Evolutionary conservation across 2,113 vertebrate genomes (phyloP), one percentile per base, ranked within the genome.

Genomic region (Clarias batrachus): DNA sequence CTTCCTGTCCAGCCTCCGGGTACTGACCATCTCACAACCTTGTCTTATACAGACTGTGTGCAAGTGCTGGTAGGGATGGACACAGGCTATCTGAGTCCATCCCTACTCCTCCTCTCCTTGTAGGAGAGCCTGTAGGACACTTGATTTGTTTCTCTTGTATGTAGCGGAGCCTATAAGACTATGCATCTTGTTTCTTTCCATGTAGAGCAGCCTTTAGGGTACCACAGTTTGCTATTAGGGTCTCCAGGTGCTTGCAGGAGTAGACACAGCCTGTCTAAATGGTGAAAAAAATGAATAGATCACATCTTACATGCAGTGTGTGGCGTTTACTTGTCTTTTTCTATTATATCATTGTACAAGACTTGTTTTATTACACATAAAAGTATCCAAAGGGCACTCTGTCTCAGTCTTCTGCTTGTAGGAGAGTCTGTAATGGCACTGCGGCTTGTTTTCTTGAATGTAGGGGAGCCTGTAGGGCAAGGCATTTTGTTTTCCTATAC

Each of bases 1-100:
- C 76, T 82, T 11, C 66, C 76, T n/a, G 7, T 84, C 37, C 89
- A 74, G 59, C 81, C 74, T 60, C 82, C 87, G 81, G 86, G 87
- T 88, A 78, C 13, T 54, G 48, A 25, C 33, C 10, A 16, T 41
- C 41, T 23, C 11, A 27, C 33, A 81, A 3, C 14, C 48, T 1
- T 37, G 5, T 56, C 27, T 33, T 16, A 33, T 27, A 70, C 30
- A 1, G 66, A 70, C 27, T 68, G 25, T 27, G n/a, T 70, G 66
- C 14, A 70, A 16, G 30, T 71, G 30, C 16, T 37, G 21, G 4
- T 23, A 19, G n/a, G 63, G 10, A 12, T 66, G 27, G 14, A 33
- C 4, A 14, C 5, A 33, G 62, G 21, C 21, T 63, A 5, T n/a
- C 25, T n/a, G 25, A 77, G n/a, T n/a, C n/a, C n/a, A n/a, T n/a